Evolutionary conservation across 2,113 vertebrate species (phyloP).

Genomic region (Ptilonorhynchus violaceus): DNA sequence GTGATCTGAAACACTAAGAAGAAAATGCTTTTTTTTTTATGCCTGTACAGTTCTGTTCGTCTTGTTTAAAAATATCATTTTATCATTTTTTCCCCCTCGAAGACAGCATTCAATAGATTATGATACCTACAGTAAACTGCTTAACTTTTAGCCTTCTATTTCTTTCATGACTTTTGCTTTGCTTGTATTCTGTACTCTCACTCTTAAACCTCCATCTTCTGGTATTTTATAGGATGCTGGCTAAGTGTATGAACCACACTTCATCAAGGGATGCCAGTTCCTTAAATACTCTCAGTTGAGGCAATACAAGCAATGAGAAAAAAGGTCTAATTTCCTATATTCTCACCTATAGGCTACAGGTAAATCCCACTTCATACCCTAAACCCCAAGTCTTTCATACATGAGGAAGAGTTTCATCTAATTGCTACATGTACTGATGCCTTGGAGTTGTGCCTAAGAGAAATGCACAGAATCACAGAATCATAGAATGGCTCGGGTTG

Average conservation of each 20-base stretch:
- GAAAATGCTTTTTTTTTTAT: neutral
- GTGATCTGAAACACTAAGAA: neutral
- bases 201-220: neutral
- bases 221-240: neutral
- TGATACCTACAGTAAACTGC: neutral
- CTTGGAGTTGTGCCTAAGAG: accelerated
- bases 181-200: neutral
- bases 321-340: neutral
- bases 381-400: neutral
- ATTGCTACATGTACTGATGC: neutral
- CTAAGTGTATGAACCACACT: neutral
- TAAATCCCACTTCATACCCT: neutral
- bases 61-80: neutral
- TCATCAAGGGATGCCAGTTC: neutral
- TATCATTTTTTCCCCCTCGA: neutral
- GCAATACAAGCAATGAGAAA: neutral
- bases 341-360: neutral
- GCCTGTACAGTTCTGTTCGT: neutral
- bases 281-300: neutral
- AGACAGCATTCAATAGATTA: neutral
- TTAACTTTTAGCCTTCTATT: neutral
- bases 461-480: neutral
- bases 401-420: neutral
- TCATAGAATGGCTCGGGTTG: neutral
- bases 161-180: neutral